These are phyloP conservation scores for Halictus ligatus DNA, from an alignment of 2,888 invertebrate species.

Conservation along the genomic window DNA sequence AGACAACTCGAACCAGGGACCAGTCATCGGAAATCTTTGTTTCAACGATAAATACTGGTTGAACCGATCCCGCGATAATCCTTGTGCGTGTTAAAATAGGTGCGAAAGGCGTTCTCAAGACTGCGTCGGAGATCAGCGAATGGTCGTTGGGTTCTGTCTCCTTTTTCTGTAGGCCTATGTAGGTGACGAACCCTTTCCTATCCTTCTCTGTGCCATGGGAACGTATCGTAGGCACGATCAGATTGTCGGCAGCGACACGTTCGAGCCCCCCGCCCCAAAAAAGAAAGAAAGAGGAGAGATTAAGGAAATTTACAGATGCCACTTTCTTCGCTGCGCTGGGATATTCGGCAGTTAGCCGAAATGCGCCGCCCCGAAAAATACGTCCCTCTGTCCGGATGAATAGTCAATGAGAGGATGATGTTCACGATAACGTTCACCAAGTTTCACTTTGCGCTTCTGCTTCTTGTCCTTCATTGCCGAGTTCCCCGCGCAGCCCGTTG, in stretches of 20 bases:
- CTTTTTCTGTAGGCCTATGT: constrained; percentile 14
- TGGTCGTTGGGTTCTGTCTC: constrained; percentile 43
- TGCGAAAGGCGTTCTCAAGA: constrained; percentile 68
- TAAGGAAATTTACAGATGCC: constrained; percentile 69
- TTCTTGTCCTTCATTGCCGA: constrained; percentile 58
- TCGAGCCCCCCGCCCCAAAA: constrained; percentile 28
- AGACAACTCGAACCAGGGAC: constrained; percentile 42
- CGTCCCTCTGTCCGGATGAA: constrained; percentile 62
- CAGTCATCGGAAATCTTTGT: constrained; percentile 65
- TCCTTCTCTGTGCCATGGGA: constrained; percentile 37
- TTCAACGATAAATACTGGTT: constrained; percentile 69
- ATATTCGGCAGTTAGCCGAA: constrained; percentile 50
- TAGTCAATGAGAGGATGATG: constrained; percentile 68
- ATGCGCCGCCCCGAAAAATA: constrained; percentile 17
- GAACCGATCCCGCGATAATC: constrained; percentile 70
- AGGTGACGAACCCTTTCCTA: constrained; percentile 1
- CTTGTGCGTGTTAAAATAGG: constrained; percentile 73
- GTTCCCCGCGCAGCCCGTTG: constrained; percentile 8
- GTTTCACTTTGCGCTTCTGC: constrained; percentile 34
- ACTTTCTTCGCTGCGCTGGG: constrained; percentile 49
- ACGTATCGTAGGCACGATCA: constrained; percentile 63
- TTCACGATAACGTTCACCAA: constrained; percentile 41
- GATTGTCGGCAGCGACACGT: constrained; percentile 52
- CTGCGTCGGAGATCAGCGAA: constrained; percentile 59
- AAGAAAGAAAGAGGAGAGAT: constrained; percentile 38